Conservation (phyloP, 1,140 invertebrate genomes). For the Penaeus japonicus region DNA sequence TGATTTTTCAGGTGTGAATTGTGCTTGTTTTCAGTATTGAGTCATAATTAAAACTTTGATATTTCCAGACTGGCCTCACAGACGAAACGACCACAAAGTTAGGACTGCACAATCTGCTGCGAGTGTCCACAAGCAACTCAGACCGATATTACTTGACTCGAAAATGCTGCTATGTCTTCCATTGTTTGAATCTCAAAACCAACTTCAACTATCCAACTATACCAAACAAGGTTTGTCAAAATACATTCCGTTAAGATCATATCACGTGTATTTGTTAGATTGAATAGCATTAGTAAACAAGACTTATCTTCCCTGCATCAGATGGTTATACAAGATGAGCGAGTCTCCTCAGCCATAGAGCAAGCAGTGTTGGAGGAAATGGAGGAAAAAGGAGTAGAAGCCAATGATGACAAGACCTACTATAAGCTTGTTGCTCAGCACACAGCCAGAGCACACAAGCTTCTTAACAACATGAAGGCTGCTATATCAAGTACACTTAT, state of each 20-base stretch:
- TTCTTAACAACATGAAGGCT: constrained; percentile 78
- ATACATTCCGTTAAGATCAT: constrained; percentile 52
- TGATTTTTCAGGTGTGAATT: no score
- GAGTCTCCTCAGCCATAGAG: constrained; percentile 75
- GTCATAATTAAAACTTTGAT: not conserved
- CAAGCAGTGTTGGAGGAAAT: constrained; percentile 67
- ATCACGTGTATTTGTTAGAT: constrained; percentile 1
- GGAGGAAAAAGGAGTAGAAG: constrained; percentile 64
- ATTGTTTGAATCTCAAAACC: constrained; percentile 69
- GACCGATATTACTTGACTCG: constrained; percentile 69
- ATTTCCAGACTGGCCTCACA: constrained; percentile 79
- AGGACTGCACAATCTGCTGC: constrained; percentile 68
- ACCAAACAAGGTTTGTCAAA: constrained; percentile 70
- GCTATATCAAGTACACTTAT: constrained; percentile 75
- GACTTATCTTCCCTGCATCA: constrained; percentile 60
- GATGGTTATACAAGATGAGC: constrained; percentile 75
- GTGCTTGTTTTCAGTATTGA: not conserved
- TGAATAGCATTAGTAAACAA: not conserved
- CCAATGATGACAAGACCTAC: constrained; percentile 60
- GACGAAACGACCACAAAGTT: constrained; percentile 67
- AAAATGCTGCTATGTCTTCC: constrained; percentile 71
- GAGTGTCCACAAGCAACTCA: constrained; percentile 67
- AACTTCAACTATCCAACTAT: constrained; percentile 67
- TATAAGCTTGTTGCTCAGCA: constrained; percentile 66
- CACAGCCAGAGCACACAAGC: constrained; percentile 71